Conservation (phyloP, 2,113 vertebrate genomes). For the Colistium nudipinnis region DNA sequence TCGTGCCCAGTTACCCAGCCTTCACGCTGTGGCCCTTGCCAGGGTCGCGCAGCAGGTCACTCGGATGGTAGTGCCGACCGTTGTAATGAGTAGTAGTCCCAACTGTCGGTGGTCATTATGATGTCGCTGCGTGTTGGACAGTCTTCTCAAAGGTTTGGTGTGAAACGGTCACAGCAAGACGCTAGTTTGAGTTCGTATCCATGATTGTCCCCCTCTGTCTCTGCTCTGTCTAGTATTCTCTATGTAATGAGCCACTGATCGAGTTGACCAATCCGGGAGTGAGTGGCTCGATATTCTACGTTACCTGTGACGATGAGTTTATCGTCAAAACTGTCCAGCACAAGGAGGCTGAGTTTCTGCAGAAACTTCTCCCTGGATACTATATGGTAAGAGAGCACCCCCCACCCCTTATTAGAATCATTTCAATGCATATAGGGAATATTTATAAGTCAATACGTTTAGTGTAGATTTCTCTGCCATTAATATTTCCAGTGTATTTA, state of each 20-base stretch:
- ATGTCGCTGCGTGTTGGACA: no score
- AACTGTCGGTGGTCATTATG: no score
- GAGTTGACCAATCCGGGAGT: slow-evolving; percentile 97
- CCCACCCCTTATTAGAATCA: background rate
- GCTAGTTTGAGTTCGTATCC: background rate
- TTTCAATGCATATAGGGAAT: background rate
- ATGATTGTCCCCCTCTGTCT: slow-evolving; percentile 12
- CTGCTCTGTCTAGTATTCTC: slow-evolving; percentile 86
- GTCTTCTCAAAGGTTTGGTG: background rate
- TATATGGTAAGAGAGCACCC: slow-evolving; percentile 88
- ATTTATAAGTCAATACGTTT: background rate
- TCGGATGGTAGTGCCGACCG: no score
- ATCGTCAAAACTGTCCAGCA: slow-evolving; percentile 98
- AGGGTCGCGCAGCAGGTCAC: no score
- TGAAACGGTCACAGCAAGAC: background rate
- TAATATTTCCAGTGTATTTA: background rate
- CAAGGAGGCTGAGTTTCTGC: slow-evolving; percentile 97
- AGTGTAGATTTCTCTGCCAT: background rate
- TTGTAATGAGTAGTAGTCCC: no score
- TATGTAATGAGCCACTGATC: slow-evolving; percentile 96
- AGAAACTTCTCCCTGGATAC: slow-evolving; percentile 98
- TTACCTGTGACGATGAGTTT: slow-evolving; percentile 97
- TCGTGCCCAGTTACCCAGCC: no score
- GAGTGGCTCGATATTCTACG: slow-evolving; percentile 97
- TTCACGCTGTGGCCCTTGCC: no score